Percentiles rank a stretch among this genome's conserved stretches.
Conservation (phyloP, 2,797 vertebrate genomes). For the Hydrocynus forskahlii region DNA sequence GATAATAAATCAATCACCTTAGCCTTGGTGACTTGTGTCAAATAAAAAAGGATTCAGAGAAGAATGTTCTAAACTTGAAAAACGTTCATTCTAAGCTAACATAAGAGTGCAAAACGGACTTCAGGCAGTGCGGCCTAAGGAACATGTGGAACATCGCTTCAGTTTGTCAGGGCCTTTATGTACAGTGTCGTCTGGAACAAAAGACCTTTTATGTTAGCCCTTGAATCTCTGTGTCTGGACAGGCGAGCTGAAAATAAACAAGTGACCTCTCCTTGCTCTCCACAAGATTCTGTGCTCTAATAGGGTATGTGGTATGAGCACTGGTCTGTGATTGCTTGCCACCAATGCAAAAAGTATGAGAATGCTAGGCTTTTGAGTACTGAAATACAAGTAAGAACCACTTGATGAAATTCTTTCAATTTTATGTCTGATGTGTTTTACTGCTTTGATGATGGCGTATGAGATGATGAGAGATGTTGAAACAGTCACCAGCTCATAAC, state of each 20-base stretch:
- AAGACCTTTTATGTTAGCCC: conserved; percentile 52
- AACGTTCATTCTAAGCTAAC: not conserved
- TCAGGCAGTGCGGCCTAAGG: not conserved
- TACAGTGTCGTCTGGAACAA: conserved; percentile 40
- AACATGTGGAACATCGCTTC: not conserved
- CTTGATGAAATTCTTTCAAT: conserved; percentile 15
- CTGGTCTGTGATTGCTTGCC: conserved; percentile 27
- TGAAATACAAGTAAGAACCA: not conserved
- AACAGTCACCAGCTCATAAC: not conserved
- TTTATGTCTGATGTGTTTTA: not conserved
- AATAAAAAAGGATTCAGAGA: too few relatives aligned
- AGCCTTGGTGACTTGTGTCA: too few relatives aligned
- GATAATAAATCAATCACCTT: not conserved
- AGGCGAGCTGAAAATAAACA: conserved; percentile 63
- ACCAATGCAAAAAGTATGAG: conserved; percentile 24
- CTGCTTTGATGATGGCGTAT: conserved; percentile 5
- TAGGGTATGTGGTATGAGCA: conserved; percentile 27
- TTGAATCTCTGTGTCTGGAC: conserved; percentile 49
- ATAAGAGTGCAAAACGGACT: not conserved
- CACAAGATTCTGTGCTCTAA: conserved; percentile 36
- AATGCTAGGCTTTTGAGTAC: conserved; percentile 25
- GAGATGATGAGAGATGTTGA: not conserved
- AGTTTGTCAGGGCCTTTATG: conserved; percentile 8
- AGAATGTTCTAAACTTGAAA: not conserved
- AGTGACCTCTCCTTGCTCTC: conserved; percentile 53